Evolutionary conservation across 2,113 vertebrate genomes (phyloP).

Genomic region (Mirza zaza): DNA sequence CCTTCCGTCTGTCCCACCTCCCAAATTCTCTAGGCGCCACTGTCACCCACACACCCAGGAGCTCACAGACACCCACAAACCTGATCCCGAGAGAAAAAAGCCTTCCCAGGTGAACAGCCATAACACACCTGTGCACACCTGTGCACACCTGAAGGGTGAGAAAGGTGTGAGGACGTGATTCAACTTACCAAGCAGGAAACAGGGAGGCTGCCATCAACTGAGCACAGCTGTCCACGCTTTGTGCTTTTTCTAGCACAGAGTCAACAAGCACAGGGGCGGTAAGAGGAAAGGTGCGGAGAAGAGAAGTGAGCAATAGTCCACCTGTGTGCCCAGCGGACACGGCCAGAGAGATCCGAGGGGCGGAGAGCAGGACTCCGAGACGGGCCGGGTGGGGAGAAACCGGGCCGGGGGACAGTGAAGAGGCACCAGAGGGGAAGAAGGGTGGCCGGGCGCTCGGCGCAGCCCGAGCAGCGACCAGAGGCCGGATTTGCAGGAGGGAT

Average conservation of each 20-base stretch:
- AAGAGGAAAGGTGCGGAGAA: not conserved
- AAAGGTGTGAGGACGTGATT: not conserved
- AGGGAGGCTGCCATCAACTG: not conserved
- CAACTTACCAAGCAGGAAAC: not conserved
- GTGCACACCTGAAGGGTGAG: not conserved
- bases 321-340: not conserved
- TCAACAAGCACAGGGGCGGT: not conserved
- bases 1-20: not conserved
- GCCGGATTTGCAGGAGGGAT: not conserved
- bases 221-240: not conserved
- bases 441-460: accelerated
- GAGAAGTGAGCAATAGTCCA: too few relatives aligned
- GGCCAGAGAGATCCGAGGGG: too few relatives aligned
- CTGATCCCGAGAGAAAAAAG: not conserved
- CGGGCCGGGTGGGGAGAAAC: not conserved
- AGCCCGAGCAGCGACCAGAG: not conserved
- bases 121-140: not conserved
- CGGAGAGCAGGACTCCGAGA: not conserved
- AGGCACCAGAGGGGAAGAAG: too few relatives aligned
- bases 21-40: not conserved
- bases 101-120: not conserved
- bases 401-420: not conserved
- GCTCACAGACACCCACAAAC: not conserved
- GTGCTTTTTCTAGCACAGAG: not conserved
- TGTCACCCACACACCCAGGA: not conserved